Percentiles rank a stretch among this genome's conserved stretches.
Evolutionary conservation across 2,113 vertebrate species (phyloP).

Genomic region (Mystacornis crossleyi): DNA sequence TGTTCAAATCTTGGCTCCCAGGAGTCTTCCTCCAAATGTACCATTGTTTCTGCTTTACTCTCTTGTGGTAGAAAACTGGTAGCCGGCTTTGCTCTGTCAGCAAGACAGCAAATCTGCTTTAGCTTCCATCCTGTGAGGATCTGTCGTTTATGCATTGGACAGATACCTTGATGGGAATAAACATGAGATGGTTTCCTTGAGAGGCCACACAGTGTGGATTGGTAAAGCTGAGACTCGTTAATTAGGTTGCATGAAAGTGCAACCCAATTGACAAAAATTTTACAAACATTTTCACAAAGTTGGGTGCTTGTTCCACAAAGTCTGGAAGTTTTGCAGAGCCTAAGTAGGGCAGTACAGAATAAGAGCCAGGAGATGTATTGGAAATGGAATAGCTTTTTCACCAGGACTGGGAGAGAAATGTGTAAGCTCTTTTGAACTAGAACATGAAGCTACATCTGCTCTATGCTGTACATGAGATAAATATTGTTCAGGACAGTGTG

Average conservation of each 20-base stretch:
- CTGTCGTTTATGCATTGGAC: neutral
- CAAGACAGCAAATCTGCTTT: constrained; percentile 1
- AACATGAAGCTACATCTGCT: neutral
- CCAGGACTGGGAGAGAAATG: neutral
- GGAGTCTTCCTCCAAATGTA: constrained; percentile 15
- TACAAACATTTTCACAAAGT: neutral
- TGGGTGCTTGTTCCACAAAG: neutral
- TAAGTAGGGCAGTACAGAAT: neutral
- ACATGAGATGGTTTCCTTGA: neutral
- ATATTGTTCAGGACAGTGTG: neutral
- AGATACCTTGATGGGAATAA: neutral
- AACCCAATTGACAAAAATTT: neutral
- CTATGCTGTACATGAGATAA: neutral
- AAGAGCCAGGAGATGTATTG: neutral
- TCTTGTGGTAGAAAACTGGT: neutral
- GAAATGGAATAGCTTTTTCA: neutral
- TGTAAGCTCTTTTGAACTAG: neutral
- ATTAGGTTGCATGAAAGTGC: neutral
- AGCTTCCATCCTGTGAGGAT: neutral
- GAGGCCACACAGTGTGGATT: neutral
- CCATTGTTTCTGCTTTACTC: neutral
- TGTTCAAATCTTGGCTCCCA: neutral
- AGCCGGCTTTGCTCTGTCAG: neutral
- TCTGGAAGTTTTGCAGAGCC: neutral
- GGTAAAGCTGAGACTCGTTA: neutral